Conservation (phyloP, 2,888 invertebrate genomes). For the Diaphora mendica region DNA sequence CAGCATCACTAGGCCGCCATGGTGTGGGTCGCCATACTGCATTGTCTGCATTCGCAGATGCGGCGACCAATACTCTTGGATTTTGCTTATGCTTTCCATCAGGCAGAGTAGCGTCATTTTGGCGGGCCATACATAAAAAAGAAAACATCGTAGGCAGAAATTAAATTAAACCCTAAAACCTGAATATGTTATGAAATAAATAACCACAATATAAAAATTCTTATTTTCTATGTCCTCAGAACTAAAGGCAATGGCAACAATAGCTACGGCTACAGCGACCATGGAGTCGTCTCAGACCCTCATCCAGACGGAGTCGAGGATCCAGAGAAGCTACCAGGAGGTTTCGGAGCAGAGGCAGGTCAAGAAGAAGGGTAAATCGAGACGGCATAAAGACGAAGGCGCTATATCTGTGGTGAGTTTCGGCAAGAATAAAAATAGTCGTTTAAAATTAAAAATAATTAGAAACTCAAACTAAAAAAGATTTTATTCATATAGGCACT, state of each 20-base stretch:
- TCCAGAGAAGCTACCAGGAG: constrained; percentile 77
- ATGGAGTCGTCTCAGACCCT: constrained; percentile 80
- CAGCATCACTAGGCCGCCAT: no score
- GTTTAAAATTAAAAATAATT: no score
- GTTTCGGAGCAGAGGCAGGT: constrained; percentile 71
- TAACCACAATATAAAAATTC: neutral
- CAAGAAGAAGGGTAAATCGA: constrained; percentile 82
- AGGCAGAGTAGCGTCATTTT: no score
- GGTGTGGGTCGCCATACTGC: no score
- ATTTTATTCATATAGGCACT: no score
- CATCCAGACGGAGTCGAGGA: constrained; percentile 76
- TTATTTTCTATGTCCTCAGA: constrained; percentile 52
- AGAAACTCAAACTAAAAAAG: no score
- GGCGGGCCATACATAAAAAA: no score
- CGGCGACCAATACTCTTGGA: no score
- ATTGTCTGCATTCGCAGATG: no score
- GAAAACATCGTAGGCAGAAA: neutral
- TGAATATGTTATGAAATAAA: neutral
- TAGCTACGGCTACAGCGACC: constrained; percentile 75
- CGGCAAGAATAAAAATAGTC: neutral
- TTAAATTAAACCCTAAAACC: neutral
- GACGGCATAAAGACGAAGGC: constrained; percentile 84
- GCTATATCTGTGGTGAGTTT: constrained; percentile 84
- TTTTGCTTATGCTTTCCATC: no score
- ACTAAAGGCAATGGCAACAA: constrained; percentile 67